Conservation (phyloP, 2,888 invertebrate genomes). For the Ephialtes manifestator region DNA sequence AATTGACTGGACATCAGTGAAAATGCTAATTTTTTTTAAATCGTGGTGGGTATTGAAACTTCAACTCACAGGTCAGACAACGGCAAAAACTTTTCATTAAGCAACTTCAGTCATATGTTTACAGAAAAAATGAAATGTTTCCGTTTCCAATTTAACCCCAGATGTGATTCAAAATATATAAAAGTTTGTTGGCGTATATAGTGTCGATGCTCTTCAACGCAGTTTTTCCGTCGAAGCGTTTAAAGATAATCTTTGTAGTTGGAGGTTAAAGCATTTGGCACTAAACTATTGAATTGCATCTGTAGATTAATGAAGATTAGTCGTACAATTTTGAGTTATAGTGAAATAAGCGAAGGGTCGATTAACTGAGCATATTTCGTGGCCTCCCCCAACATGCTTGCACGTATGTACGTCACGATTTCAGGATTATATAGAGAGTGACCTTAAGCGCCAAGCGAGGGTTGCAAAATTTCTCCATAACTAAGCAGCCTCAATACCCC, state of each 20-base stretch:
- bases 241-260: neutral
- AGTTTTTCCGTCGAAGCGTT: neutral
- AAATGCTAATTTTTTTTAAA: too few relatives aligned
- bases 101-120: too few relatives aligned
- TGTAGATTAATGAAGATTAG: neutral
- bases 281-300: neutral
- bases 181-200: neutral
- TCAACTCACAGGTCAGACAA: too few relatives aligned
- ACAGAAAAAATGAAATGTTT: too few relatives aligned
- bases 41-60: too few relatives aligned
- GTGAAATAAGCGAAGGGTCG: conserved; percentile 16
- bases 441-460: conserved; percentile 11
- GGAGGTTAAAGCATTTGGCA: neutral
- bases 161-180: too few relatives aligned
- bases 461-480: conserved; percentile 39
- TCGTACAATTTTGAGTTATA: neutral
- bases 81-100: too few relatives aligned
- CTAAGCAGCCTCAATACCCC: conserved; percentile 22
- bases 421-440: conserved; percentile 44
- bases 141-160: too few relatives aligned
- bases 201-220: neutral
- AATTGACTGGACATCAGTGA: too few relatives aligned
- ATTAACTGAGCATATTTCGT: neutral
- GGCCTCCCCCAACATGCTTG: neutral
- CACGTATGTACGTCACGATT: conserved; percentile 49